A percentile compares a stretch with the other conserved stretches of the same genome.
Evolutionary conservation across 2,797 vertebrate genomes (phyloP).

Genomic region (Euthynnus affinis): DNA sequence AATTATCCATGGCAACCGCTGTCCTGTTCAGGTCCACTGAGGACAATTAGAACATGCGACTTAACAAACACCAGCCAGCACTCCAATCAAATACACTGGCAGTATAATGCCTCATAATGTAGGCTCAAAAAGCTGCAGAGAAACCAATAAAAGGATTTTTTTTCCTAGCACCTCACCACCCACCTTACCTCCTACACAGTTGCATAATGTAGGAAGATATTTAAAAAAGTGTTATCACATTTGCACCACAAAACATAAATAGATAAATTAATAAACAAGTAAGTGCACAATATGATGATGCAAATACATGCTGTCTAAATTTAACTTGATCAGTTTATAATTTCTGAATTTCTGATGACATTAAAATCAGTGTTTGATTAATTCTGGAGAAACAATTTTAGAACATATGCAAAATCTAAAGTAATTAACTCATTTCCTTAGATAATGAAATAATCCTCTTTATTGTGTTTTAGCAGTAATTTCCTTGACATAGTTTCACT

Average conservation of each 20-base stretch:
- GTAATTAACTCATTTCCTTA: not conserved
- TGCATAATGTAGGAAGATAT: slow-evolving; percentile 63
- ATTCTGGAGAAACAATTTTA: not conserved
- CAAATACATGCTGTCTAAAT: not conserved
- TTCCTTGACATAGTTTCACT: not conserved
- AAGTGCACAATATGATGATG: not conserved
- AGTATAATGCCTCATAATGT: slow-evolving; percentile 7
- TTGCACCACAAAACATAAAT: slow-evolving; percentile 13
- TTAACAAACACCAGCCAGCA: slow-evolving; percentile 57
- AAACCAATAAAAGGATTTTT: slow-evolving; percentile 33
- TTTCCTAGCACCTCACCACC: slow-evolving; percentile 53
- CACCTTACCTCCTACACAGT: slow-evolving; percentile 62
- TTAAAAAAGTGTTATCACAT: slow-evolving; percentile 35
- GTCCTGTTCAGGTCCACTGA: slow-evolving; percentile 50
- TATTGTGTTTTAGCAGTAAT: not conserved
- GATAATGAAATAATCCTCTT: not conserved
- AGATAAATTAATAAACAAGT: not conserved
- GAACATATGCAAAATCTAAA: not conserved
- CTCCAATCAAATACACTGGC: slow-evolving; percentile 35
- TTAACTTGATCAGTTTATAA: not conserved
- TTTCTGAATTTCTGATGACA: not conserved
- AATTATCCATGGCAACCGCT: slow-evolving; percentile 71
- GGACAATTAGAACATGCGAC: slow-evolving; percentile 50
- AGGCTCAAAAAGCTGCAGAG: slow-evolving; percentile 8
- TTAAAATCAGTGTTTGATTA: not conserved